Base-by-base conservation (phyloP, 2,888 invertebrate species). In the Eristalis intricaria region DNA sequence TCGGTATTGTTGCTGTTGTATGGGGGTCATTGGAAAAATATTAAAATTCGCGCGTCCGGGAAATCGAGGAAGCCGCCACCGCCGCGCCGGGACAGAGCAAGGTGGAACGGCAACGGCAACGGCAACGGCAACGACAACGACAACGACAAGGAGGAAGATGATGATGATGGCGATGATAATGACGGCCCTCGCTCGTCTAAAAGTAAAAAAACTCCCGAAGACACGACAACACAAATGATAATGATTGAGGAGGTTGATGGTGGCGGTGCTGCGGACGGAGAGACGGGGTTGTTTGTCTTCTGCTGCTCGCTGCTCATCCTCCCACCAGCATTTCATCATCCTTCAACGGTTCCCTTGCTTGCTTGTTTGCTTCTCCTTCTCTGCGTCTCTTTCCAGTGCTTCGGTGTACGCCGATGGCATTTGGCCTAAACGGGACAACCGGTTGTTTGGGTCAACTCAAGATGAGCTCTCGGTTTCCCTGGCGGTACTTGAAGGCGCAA, bases 21-120 rank as follows among this genome's bases (percentile, higher is more conserved):
- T 87, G 83, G 84, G 87, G 87, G 87, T 87, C 87, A 87, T 87
- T 87, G 87, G 79, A 73, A 83, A 83, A 87, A 87, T 87, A 87
- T 87, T 83, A 87, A 87, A 87, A 87, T 87, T 83, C 71, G 79
- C 81, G 66, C 82, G 68, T 26, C 26, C 75, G 75, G 87, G 66
- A 83, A 83, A 87, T 83, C 83, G 83, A 79, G 83, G 32, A 32
- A 8, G 75, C 78, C 75, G 70, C 69, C 65, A 35, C 10, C 19
- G 56, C 13, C n/a, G 22, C 19, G 2, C 2, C 22, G 32, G 8
- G n/a, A 22, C 35, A 73, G 77, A 70, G 86, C 86, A 86, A 86
- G 86, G 86, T 86, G 86, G 86, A 86, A 82, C 50, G 19, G 19
- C 50, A 19, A 50, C 50, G 7, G 7, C 32, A 5, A 32, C 8